Conservation (phyloP, 2,888 invertebrate species). For the Yponomeuta cagnagella region DNA sequence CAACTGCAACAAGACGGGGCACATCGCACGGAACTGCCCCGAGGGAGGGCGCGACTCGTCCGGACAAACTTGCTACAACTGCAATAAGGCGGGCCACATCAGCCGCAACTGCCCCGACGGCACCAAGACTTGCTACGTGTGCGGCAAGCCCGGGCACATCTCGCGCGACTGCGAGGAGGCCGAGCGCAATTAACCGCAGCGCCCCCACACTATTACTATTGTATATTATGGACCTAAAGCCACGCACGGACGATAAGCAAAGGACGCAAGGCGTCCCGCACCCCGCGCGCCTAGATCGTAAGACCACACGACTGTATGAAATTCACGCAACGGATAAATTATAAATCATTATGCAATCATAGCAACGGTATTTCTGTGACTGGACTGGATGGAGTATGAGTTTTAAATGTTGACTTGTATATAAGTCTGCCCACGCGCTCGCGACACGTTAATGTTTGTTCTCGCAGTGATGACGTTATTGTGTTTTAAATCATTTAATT, state of each 20-base stretch:
- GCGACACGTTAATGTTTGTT: conserved; percentile 67
- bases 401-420: conserved; percentile 66
- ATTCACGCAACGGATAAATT: conserved; percentile 58
- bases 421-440: conserved; percentile 52
- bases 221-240: conserved; percentile 59
- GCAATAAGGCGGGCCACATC: conserved; percentile 95
- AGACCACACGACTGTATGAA: conserved; percentile 60
- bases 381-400: conserved; percentile 58
- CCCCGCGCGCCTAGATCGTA: conserved; percentile 52
- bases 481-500: conserved; percentile 75
- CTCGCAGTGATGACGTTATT: conserved; percentile 52
- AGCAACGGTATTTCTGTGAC: conserved; percentile 39
- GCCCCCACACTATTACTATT: conserved; percentile 48
- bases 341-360: conserved; percentile 52
- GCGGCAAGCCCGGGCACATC: conserved; percentile 93
- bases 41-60: conserved; percentile 80
- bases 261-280: conserved; percentile 50
- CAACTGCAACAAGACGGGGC: conserved; percentile 96
- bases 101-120: conserved; percentile 89
- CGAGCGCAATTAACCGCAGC: conserved; percentile 76
- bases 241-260: conserved; percentile 74
- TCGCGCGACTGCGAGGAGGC: conserved; percentile 92
- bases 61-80: conserved; percentile 92
- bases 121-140: conserved; percentile 94
- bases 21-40: conserved; percentile 91